Percentiles rank a stretch among this genome's conserved stretches.
phyloP scores from a whole-genome alignment of 1,140 invertebrate genomes.

The Drosophila willistoni region DNA sequence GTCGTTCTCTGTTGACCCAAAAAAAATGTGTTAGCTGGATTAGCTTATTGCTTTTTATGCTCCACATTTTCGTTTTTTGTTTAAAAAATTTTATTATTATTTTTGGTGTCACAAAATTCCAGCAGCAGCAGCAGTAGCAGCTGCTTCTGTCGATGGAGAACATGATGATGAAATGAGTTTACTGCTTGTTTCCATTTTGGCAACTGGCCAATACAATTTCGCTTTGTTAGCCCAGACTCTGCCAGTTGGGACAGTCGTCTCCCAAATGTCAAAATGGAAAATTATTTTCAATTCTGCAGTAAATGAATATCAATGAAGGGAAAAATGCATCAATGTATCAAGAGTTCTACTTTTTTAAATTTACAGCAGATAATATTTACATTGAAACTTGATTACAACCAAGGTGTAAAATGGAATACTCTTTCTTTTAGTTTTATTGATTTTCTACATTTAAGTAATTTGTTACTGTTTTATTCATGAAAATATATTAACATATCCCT shows the following conservation, averaged over 20 bases:
- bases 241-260: conserved; percentile 1
- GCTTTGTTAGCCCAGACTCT: neutral
- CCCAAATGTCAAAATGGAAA: neutral
- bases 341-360: neutral
- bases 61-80: conserved; percentile 4
- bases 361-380: neutral
- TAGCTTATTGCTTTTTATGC: conserved; percentile 9
- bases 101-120: conserved; percentile 15
- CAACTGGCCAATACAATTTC: conserved; percentile 21
- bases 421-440: too few species aligned
- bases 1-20: neutral
- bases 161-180: conserved; percentile 20
- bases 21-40: conserved; percentile 6
- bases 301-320: neutral
- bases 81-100: conserved; percentile 12
- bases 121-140: conserved; percentile 6
- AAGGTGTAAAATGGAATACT: too few species aligned
- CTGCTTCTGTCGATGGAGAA: conserved; percentile 18
- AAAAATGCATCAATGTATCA: neutral
- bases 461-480: too few species aligned
- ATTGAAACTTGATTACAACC: neutral
- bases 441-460: too few species aligned
- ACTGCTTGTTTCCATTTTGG: conserved; percentile 19
- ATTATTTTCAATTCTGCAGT: conserved; percentile 12
- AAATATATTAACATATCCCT: too few species aligned